A percentile compares a stretch with the other conserved stretches of the same genome.
Conservation (phyloP, 2,113 vertebrate species). For the Glaucomys volans region DNA sequence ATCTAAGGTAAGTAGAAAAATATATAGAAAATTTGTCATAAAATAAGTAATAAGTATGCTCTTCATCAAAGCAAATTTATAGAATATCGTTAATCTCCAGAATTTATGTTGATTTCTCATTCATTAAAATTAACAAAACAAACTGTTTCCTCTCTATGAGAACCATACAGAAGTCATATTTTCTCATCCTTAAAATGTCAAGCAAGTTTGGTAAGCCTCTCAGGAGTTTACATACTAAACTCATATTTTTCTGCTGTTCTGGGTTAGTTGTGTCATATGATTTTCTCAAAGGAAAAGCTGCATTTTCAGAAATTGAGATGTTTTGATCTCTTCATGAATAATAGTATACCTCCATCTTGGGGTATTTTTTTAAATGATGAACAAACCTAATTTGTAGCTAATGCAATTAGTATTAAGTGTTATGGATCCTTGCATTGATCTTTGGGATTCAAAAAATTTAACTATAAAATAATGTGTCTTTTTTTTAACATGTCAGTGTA, state of each 20-base stretch:
- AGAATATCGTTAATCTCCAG: conserved; percentile 32
- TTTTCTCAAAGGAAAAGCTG: neutral
- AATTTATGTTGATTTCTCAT: conserved; percentile 48
- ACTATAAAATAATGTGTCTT: neutral
- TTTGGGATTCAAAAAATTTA: conserved; percentile 27
- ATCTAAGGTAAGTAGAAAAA: conserved; percentile 20
- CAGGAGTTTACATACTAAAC: neutral
- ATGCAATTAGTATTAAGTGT: neutral
- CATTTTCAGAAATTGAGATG: neutral
- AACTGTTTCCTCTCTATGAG: neutral
- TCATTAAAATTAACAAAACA: conserved; percentile 59
- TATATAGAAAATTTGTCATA: neutral
- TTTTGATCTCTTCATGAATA: neutral
- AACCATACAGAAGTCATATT: conserved; percentile 18
- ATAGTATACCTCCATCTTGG: neutral
- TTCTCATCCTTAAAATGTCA: conserved; percentile 35
- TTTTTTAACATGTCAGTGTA: neutral
- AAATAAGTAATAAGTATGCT: neutral
- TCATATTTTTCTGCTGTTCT: neutral
- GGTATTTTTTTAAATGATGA: neutral
- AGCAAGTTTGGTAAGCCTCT: neutral
- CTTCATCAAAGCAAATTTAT: conserved; percentile 25
- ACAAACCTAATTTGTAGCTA: conserved; percentile 30
- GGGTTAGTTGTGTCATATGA: neutral
- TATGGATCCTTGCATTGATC: neutral